A percentile compares a stretch with the other conserved stretches of the same genome.
phyloP scores from a whole-genome alignment of 2,113 vertebrate species.

The Hylia prasina region DNA sequence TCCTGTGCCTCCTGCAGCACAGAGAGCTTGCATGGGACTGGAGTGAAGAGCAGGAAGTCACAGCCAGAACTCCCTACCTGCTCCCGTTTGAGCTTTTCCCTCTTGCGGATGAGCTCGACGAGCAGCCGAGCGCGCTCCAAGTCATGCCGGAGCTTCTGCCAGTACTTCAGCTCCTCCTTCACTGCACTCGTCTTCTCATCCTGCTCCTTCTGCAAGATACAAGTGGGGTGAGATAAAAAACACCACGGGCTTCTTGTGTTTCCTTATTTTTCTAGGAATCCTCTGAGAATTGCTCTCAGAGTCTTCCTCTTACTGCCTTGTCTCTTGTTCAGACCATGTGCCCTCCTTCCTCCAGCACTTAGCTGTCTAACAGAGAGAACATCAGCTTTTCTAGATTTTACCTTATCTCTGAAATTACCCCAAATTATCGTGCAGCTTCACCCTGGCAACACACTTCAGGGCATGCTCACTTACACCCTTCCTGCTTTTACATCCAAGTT shows the following conservation, averaged over 20 bases:
- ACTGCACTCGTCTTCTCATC: conserved; percentile 92
- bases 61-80: conserved; percentile 75
- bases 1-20: background rate
- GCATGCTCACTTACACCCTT: background rate
- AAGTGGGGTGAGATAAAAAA: background rate
- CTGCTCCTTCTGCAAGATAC: conserved; percentile 80
- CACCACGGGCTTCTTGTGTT: background rate
- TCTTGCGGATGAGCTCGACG: conserved; percentile 95
- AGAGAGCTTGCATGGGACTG: background rate
- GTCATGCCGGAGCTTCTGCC: conserved; percentile 97
- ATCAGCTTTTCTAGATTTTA: background rate
- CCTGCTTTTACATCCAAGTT: background rate
- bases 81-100: conserved; percentile 95
- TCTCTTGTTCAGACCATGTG: background rate
- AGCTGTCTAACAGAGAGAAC: background rate
- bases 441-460: background rate
- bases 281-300: background rate
- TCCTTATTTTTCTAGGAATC: background rate
- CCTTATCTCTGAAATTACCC: background rate
- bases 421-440: background rate
- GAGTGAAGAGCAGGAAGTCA: background rate
- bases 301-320: background rate
- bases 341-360: background rate
- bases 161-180: conserved; percentile 93
- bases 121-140: conserved; percentile 91